Percentiles rank a stretch among this genome's conserved stretches.
phyloP scores from a whole-genome alignment of 1,140 invertebrate species.

The Ylistrum balloti region DNA sequence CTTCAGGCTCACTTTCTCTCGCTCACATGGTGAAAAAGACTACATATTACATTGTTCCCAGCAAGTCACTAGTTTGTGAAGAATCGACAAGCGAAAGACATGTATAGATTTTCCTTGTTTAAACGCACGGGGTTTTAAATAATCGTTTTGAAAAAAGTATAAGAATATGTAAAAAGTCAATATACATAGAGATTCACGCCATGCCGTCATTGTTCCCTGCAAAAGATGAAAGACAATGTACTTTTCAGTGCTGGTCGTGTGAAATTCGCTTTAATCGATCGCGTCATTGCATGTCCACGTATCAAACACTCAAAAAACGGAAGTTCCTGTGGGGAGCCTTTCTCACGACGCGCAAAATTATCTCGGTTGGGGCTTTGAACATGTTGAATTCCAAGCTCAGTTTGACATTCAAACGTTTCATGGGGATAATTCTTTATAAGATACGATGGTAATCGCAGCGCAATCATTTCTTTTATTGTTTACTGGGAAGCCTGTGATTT shows the following conservation, averaged over 20 bases:
- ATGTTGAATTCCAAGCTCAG: not conserved
- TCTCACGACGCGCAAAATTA: not conserved
- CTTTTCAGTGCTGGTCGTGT: not conserved
- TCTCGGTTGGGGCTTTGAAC: not conserved
- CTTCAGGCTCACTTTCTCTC: not conserved
- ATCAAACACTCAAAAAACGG: not conserved
- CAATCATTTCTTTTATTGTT: not conserved
- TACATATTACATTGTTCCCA: not conserved
- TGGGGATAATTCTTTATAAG: not conserved
- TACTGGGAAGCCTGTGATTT: not conserved
- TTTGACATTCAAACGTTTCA: not conserved
- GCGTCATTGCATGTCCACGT: not conserved
- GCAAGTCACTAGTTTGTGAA: not conserved
- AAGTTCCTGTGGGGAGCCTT: not conserved
- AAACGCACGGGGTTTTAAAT: not conserved
- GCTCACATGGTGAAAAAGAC: not conserved
- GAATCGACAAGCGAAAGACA: not conserved
- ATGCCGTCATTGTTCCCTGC: not conserved
- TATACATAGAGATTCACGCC: not conserved
- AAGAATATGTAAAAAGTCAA: not conserved
- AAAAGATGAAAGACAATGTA: not conserved
- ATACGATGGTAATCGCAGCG: not conserved
- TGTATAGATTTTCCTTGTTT: not conserved
- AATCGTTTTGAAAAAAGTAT: not conserved
- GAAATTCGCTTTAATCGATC: not conserved